Conservation (phyloP, 2,888 invertebrate genomes). For the Oligia fasciuncula region DNA sequence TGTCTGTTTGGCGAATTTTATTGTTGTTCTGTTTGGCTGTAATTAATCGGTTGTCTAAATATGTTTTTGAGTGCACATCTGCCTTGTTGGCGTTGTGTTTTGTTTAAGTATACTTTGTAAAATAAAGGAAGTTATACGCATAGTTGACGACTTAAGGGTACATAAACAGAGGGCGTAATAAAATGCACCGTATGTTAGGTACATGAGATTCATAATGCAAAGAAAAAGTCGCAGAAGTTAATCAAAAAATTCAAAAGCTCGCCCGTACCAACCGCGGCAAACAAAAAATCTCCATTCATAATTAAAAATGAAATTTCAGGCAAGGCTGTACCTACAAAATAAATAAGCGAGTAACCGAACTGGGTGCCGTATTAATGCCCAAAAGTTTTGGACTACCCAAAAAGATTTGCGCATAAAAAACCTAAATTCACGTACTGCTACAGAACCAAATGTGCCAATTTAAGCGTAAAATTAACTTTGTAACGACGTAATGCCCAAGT, state of each 20-base stretch:
- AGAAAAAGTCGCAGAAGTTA: conserved; percentile 21
- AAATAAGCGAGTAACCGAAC: conserved; percentile 58
- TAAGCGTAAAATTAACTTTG: conserved; percentile 71
- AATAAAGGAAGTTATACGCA: neutral
- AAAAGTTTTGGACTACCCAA: conserved; percentile 58
- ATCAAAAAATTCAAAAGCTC: conserved; percentile 31
- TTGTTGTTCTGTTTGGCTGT: conserved; percentile 12
- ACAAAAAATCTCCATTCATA: conserved; percentile 47
- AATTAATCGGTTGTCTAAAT: neutral
- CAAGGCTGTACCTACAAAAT: conserved; percentile 43
- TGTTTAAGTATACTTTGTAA: neutral
- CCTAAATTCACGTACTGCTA: conserved; percentile 48
- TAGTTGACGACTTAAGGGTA: neutral
- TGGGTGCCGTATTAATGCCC: conserved; percentile 42
- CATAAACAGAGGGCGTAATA: neutral
- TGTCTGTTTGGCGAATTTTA: conserved; percentile 25
- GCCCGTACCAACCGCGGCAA: conserved; percentile 16
- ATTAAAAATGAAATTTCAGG: conserved; percentile 52
- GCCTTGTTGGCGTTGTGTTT: conserved; percentile 15
- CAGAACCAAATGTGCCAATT: conserved; percentile 60
- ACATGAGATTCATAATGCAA: neutral
- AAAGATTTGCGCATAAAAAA: conserved; percentile 62
- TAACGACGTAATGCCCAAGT: conserved; percentile 69
- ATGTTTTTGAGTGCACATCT: neutral
- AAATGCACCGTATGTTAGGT: neutral